Conservation (phyloP, 2,888 invertebrate genomes). For the Cryptops parisi region DNA sequence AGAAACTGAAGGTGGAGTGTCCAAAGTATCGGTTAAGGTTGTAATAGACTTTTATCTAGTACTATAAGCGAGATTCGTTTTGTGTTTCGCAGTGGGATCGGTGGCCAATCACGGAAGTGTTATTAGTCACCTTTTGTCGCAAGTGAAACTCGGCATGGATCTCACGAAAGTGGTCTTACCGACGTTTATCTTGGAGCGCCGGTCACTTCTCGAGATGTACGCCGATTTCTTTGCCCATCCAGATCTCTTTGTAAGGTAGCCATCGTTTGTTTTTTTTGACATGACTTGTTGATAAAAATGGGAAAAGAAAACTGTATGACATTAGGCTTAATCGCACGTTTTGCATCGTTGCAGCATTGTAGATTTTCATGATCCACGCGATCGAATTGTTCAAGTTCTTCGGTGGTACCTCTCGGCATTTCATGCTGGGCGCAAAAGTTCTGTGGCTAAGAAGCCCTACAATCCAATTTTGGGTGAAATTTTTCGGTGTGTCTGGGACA, state of each 20-base stretch:
- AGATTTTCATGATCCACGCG: slow-evolving; percentile 66
- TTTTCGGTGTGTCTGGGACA: slow-evolving; percentile 48
- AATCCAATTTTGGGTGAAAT: slow-evolving; percentile 96
- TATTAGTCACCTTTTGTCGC: slow-evolving; percentile 88
- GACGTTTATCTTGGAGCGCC: slow-evolving; percentile 93
- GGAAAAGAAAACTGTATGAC: slow-evolving; percentile 2
- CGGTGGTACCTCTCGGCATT: slow-evolving; percentile 97
- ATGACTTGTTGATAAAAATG: not conserved
- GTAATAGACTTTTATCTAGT: too few species aligned
- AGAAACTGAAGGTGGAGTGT: too few species aligned
- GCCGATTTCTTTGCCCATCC: slow-evolving; percentile 99
- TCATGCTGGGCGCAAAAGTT: slow-evolving; percentile 93
- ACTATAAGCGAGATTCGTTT: not conserved
- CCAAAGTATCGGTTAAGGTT: too few species aligned
- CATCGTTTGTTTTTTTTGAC: not conserved
- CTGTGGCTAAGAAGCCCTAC: slow-evolving; percentile 97
- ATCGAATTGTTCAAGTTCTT: slow-evolving; percentile 85
- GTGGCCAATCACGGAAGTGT: slow-evolving; percentile 96
- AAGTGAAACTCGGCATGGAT: slow-evolving; percentile 99
- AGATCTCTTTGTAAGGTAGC: slow-evolving; percentile 77
- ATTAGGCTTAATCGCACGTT: too few species aligned
- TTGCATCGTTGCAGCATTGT: slow-evolving; percentile 55
- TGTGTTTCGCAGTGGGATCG: slow-evolving; percentile 46
- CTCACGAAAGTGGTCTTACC: slow-evolving; percentile 96
- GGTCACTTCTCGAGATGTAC: slow-evolving; percentile 98